These are phyloP conservation scores for Tolmerus cingulatus DNA, from an alignment of 2,888 invertebrate genomes.

Conservation along the genomic window DNA sequence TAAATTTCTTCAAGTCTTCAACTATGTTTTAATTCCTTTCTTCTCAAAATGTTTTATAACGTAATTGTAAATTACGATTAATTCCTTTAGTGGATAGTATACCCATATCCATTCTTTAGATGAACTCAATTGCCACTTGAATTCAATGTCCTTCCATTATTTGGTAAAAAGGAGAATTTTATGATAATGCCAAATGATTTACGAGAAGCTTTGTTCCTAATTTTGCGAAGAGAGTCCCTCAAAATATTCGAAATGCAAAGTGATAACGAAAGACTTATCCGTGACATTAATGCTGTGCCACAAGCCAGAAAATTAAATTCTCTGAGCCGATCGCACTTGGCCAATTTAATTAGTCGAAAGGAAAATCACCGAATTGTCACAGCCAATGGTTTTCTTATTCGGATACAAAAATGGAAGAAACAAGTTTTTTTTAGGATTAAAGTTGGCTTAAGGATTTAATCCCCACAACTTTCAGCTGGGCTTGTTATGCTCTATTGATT, in stretches of 20 bases:
- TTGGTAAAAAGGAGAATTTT: background rate
- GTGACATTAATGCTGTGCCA: background rate
- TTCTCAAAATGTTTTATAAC: background rate
- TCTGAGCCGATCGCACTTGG: background rate
- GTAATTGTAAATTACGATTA: background rate
- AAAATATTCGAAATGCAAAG: background rate
- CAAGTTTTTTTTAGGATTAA: background rate
- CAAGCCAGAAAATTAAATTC: conserved; percentile 21
- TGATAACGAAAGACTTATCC: background rate
- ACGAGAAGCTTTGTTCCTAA: background rate
- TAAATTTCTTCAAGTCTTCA: too few relatives aligned
- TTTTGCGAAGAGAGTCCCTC: background rate
- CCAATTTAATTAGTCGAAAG: conserved; percentile 12
- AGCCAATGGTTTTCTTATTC: background rate
- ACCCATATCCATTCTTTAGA: background rate
- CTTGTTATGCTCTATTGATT: background rate
- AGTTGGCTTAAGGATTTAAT: conserved; percentile 1
- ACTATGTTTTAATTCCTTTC: background rate
- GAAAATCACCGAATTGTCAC: background rate
- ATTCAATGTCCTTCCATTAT: background rate
- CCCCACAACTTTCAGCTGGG: background rate
- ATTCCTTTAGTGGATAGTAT: background rate
- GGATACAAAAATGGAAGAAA: background rate
- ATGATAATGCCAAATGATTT: background rate
- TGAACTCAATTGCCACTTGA: background rate